A percentile compares a stretch with the other conserved stretches of the same genome.
phyloP scores from a whole-genome alignment of 2,888 invertebrate species.

The Cremastinae sp. region DNA sequence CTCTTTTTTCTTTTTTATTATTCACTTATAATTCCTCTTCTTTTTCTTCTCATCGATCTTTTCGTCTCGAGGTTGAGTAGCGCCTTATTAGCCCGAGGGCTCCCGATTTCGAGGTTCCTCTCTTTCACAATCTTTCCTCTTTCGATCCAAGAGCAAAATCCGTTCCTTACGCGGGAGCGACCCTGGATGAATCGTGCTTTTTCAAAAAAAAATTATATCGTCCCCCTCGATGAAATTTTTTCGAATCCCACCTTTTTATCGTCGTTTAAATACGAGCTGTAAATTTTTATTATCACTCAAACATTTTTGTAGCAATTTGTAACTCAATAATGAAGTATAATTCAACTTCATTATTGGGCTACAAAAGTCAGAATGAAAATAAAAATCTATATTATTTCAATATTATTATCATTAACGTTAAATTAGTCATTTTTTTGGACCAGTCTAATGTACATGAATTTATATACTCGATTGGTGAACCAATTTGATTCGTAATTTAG shows the following conservation, averaged over 20 bases:
- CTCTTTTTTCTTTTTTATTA: too few species aligned
- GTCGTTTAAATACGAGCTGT: background rate
- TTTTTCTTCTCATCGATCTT: conserved; percentile 29
- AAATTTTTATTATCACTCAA: background rate
- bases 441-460: too few species aligned
- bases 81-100: conserved; percentile 49
- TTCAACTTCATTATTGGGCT: too few species aligned
- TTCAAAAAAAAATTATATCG: too few species aligned
- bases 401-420: too few species aligned
- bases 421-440: too few species aligned
- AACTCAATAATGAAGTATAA: background rate
- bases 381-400: too few species aligned
- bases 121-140: conserved; percentile 25
- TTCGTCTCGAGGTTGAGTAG: conserved; percentile 49
- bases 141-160: background rate
- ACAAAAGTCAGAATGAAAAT: too few species aligned
- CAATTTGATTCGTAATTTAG: too few species aligned
- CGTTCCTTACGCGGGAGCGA: background rate
- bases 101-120: conserved; percentile 43
- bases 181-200: background rate
- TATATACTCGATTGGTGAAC: too few species aligned
- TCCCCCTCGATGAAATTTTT: background rate
- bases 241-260: background rate
- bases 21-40: conserved; percentile 12
- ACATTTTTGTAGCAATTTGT: background rate